These are phyloP conservation scores for Heliothis peltigera DNA, from an alignment of 2,888 invertebrate species.

Conservation along the genomic window DNA sequence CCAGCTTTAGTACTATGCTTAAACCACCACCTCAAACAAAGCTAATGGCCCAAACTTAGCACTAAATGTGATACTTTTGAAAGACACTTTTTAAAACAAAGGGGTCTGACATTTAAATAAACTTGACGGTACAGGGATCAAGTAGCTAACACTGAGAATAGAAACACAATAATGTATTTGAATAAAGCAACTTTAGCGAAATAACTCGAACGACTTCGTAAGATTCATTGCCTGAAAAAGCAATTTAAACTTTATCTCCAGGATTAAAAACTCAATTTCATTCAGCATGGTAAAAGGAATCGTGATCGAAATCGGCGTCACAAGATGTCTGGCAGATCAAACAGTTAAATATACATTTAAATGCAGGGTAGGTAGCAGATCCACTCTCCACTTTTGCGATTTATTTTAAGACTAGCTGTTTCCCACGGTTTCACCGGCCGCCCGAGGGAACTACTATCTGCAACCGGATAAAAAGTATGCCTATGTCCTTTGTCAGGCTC, in stretches of 20 bases:
- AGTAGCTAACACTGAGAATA: neutral
- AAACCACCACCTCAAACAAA: too few relatives aligned
- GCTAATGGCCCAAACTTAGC: too few relatives aligned
- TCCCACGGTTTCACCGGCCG: too few relatives aligned
- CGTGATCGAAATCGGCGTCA: neutral
- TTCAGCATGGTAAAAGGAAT: neutral
- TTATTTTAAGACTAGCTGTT: too few relatives aligned
- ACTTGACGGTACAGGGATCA: neutral
- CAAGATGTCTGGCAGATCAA: slow-evolving; percentile 1
- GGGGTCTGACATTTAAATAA: neutral
- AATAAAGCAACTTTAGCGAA: too few relatives aligned
- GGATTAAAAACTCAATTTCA: neutral
- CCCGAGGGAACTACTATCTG: too few relatives aligned
- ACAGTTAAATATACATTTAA: neutral
- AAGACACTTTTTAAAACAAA: too few relatives aligned
- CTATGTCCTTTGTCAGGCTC: too few relatives aligned
- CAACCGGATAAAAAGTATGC: too few relatives aligned
- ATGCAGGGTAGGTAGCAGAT: neutral
- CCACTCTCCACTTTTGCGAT: neutral
- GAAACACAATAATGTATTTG: neutral
- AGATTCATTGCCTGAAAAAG: neutral
- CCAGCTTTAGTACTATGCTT: too few relatives aligned
- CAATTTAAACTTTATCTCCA: slow-evolving; percentile 1
- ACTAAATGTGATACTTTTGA: too few relatives aligned
- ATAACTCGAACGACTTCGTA: neutral